Conservation (phyloP, 2,888 invertebrate species). For the Athripsodes cinereus region DNA sequence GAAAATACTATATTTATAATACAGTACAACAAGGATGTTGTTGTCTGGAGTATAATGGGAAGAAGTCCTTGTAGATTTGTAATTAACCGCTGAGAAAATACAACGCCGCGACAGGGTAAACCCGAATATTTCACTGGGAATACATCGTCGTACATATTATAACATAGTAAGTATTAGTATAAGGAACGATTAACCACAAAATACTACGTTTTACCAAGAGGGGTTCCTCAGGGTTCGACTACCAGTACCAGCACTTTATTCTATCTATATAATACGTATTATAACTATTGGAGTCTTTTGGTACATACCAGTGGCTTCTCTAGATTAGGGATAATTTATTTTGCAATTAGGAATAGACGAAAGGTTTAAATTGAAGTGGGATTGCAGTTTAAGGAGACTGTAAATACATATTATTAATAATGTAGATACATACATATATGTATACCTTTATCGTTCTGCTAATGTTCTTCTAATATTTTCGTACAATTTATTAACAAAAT, state of each 20-base stretch:
- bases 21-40: background rate
- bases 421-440: too few relatives aligned
- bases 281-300: too few relatives aligned
- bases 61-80: constrained; percentile 21
- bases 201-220: background rate
- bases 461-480: too few relatives aligned
- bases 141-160: background rate
- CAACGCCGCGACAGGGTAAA: constrained; percentile 9
- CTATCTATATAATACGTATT: too few relatives aligned
- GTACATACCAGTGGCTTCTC: background rate
- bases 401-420: too few relatives aligned
- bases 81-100: constrained; percentile 20
- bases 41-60: constrained; percentile 1
- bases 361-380: background rate
- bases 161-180: background rate
- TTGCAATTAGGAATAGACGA: constrained; percentile 5
- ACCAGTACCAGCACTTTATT: background rate
- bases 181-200: constrained; percentile 17
- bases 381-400: constrained; percentile 1
- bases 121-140: constrained; percentile 20
- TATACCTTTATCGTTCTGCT: too few relatives aligned
- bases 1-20: too few relatives aligned
- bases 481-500: too few relatives aligned
- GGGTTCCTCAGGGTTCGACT: background rate
- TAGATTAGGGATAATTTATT: constrained; percentile 6